Base-by-base conservation (phyloP, 2,797 vertebrate genomes). In the Sebastes hubbsi region DNA sequence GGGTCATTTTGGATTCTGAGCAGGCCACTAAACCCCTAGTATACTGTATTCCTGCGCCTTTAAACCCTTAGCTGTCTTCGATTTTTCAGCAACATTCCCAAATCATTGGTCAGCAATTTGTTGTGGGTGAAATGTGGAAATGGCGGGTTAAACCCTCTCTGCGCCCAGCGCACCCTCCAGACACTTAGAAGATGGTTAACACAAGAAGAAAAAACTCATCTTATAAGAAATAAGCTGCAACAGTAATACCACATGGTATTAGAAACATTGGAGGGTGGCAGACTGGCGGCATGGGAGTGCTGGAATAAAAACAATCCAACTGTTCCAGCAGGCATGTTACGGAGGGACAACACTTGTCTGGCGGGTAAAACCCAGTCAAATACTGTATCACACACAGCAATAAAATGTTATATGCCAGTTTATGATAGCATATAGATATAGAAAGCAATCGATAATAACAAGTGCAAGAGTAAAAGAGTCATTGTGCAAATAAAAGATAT, bases 301-400 rank as follows among this genome's bases (percentile, higher is more conserved):
- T 79, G 75, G 56, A 84, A 91, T 85, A 77, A 78, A 88, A 88
- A 87, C 81, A 88, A 78, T 66, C 60, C 84, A 87, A 89, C 68
- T 72, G 71, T 80, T 88, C 55, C 52, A 80, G 54, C 75, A 66
- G 63, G 27, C 74, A 52, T 60, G 36, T 63, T 68, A 60, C 56
- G 65, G 72, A 88, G 36, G 55, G 36, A 36, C 66, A 80, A 72
- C 73, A 78, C 54, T 72, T 0, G 12, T 72, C 42, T 61, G 30
- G 65, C 54, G 36, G 27, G 71, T 76, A 77, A 38, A 79, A 68
- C 66, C 34, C 12, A 70, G 61, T 62, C 38, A 66, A 72, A 80
- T 25, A 71, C 56, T 42, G 32, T 32, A 78, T n/a, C 60, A 65
- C 29, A 71, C 49, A 30, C 24, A 49, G 29, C 22, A 73, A 74